Evolutionary conservation across 2,888 invertebrate genomes (phyloP).

Genomic region (Oligia fasciuncula): DNA sequence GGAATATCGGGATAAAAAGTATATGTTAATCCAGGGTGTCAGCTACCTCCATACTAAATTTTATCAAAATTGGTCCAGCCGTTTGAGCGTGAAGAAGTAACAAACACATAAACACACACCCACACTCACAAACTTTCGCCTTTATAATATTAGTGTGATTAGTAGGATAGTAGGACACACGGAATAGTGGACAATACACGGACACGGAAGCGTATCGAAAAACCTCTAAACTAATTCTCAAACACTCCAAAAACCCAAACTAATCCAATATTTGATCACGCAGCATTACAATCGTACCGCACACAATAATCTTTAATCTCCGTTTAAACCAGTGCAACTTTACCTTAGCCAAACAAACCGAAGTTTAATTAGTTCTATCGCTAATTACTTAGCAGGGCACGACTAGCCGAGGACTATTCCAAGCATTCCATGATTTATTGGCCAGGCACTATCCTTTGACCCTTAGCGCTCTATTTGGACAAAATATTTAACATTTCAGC

Average conservation of each 20-base stretch:
- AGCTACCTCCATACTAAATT: no score
- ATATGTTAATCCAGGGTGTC: no score
- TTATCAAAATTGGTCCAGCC: no score
- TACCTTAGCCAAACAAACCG: constrained; percentile 55
- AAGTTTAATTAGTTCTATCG: constrained; percentile 84
- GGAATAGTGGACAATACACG: neutral
- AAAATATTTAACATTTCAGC: constrained; percentile 55
- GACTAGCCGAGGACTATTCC: constrained; percentile 74
- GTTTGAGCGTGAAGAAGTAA: no score
- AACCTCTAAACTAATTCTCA: neutral
- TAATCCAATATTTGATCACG: constrained; percentile 3
- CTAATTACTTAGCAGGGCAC: constrained; percentile 87
- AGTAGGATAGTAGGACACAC: no score
- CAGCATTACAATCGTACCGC: constrained; percentile 30
- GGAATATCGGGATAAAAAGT: no score
- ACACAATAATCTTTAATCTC: constrained; percentile 38
- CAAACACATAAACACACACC: no score
- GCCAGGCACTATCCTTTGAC: constrained; percentile 63
- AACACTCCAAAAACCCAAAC: neutral
- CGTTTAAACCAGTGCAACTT: constrained; percentile 59
- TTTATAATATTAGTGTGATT: no score
- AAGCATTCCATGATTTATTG: constrained; percentile 78
- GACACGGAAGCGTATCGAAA: neutral
- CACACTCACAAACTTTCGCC: no score
- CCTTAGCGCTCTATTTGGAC: constrained; percentile 62